These are phyloP conservation scores for Tryphoninae sp. DNA, from an alignment of 2,888 invertebrate species.

Conservation along the genomic window DNA sequence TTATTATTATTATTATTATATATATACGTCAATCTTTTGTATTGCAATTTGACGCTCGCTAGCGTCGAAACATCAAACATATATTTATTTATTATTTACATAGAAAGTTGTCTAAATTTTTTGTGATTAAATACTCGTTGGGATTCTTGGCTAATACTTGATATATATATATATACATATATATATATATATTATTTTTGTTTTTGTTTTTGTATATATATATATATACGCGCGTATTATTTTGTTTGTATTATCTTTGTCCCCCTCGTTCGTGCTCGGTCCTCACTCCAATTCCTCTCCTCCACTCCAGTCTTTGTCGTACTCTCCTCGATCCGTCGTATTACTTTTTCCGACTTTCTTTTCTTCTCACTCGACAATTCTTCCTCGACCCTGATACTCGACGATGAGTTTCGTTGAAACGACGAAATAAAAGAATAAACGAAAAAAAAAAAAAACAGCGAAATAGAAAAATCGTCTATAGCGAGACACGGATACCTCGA, in stretches of 20 bases:
- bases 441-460: slow-evolving; percentile 24
- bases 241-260: slow-evolving; percentile 13
- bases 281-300: not conserved
- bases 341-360: not conserved
- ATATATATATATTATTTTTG: slow-evolving; percentile 32
- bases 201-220: not conserved
- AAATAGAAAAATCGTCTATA: slow-evolving; percentile 14
- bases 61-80: slow-evolving; percentile 47
- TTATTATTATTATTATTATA: not conserved
- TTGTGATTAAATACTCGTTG: slow-evolving; percentile 55
- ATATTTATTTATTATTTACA: slow-evolving; percentile 57
- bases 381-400: not conserved
- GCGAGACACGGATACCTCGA: not conserved
- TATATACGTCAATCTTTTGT: slow-evolving; percentile 39
- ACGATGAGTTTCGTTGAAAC: slow-evolving; percentile 2
- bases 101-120: slow-evolving; percentile 45
- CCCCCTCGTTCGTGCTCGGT: not conserved
- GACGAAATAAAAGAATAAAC: not conserved
- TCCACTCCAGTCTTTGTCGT: slow-evolving; percentile 13
- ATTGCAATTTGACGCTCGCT: slow-evolving; percentile 28
- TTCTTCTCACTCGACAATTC: not conserved
- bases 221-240: slow-evolving; percentile 14
- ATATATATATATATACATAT: slow-evolving; percentile 11
- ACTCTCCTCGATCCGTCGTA: slow-evolving; percentile 9
- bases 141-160: slow-evolving; percentile 53